Conservation (phyloP, 2,797 vertebrate species). For the Momotus momota region DNA sequence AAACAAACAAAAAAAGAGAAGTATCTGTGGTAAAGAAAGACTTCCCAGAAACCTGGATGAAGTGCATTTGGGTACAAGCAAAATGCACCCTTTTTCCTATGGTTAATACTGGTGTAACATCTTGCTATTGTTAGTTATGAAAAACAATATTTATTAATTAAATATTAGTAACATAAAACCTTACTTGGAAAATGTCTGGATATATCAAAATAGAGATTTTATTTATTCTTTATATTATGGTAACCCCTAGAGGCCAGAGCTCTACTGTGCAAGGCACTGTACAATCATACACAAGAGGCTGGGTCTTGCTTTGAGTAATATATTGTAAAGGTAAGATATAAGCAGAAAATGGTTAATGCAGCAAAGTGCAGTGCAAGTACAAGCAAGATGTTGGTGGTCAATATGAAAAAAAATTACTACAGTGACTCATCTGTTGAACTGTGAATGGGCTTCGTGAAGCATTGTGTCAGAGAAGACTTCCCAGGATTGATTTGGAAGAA, state of each 20-base stretch:
- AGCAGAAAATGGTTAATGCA: background rate
- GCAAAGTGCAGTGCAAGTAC: background rate
- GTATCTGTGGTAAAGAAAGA: background rate
- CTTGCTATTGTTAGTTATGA: background rate
- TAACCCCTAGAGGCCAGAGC: constrained; percentile 55
- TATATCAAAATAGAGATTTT: constrained; percentile 2
- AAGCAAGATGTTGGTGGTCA: background rate
- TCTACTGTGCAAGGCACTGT: background rate
- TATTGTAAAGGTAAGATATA: background rate
- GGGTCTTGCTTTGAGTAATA: background rate
- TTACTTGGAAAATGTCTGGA: background rate
- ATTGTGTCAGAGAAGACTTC: background rate
- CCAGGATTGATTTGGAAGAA: background rate
- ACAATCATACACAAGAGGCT: background rate
- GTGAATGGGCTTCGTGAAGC: background rate
- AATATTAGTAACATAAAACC: background rate
- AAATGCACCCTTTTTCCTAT: background rate
- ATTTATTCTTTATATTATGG: constrained; percentile 58
- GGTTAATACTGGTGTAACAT: background rate
- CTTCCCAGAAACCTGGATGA: background rate
- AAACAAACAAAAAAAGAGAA: background rate
- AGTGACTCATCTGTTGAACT: background rate
- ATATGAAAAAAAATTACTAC: background rate
- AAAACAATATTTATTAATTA: background rate
- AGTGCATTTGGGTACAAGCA: background rate